Base-by-base conservation (phyloP, 2,888 invertebrate species). In the Yponomeuta sedellus region DNA sequence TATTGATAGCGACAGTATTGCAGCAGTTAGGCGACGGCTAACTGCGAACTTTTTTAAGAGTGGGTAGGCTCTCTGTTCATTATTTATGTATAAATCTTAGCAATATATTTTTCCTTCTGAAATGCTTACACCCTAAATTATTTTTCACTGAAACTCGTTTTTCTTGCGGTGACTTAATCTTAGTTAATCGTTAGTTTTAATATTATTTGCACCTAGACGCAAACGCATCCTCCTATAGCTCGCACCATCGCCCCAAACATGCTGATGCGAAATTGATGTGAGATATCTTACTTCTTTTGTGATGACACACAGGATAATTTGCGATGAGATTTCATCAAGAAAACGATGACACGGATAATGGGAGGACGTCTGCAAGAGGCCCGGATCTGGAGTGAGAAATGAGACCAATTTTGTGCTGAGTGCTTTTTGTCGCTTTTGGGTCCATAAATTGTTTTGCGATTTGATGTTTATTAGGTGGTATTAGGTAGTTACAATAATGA, bases 231-330 rank as follows among this genome's bases (percentile, higher is more conserved):
- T 59, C 59, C 22, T 1, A 2, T 62, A 6, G 19, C 62, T 62
- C 25, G 39, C 62, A 62, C 62, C 62, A 62, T 0, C 11, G 16
- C 62, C 34, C 25, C n/a, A 39, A 34, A 34, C 62, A 62, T 62
- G 62, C 62, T 62, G 62, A 62, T 62, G 34, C 19, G 62, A 62
- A 62, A 62, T 62, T 62, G 62, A 62, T 62, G 57, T 65, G 65
- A n/a, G 58, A 59, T 65, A 65, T 65, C 59, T 59, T 65, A 40
- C 61, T 65, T 39, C 40, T 59, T 59, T 64, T 59, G 59, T 59
- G 59, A 59, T 62, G 62, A 62, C 62, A 62, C 34, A 62, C 39
- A 34, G 39, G 62, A 62, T 62, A 62, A 62, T 62, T 62, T 62
- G 62, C 34, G 34, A 62, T 62, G 62, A 62, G 39, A 62, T 62